Percentiles rank a stretch among this genome's conserved stretches.
Evolutionary conservation across 2,888 invertebrate species (phyloP).

Genomic region (Polydrusus tereticollis): DNA sequence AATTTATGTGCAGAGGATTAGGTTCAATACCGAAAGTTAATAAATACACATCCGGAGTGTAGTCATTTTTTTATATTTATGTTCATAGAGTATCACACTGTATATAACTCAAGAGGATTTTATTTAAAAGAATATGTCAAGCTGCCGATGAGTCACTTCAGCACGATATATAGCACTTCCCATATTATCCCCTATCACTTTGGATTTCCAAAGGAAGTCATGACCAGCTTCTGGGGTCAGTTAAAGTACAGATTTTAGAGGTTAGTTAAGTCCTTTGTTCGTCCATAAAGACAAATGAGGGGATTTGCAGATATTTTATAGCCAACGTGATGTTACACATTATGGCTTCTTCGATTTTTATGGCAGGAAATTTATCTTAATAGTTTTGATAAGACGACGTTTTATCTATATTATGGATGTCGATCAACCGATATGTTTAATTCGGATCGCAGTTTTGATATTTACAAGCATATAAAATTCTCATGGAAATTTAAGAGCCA

Average conservation of each 20-base stretch:
- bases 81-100: background rate
- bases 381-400: background rate
- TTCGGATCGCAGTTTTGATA: too few species aligned
- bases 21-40: too few species aligned
- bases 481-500: too few species aligned
- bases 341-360: conserved; percentile 40
- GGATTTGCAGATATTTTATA: conserved; percentile 65
- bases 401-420: background rate
- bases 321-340: conserved; percentile 53
- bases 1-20: too few species aligned
- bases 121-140: background rate
- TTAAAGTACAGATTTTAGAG: conserved; percentile 53
- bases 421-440: too few species aligned
- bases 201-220: conserved; percentile 57
- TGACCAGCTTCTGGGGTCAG: conserved; percentile 52
- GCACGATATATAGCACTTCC: conserved; percentile 50
- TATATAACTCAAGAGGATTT: background rate
- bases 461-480: too few species aligned
- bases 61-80: too few species aligned
- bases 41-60: too few species aligned
- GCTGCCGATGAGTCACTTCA: conserved; percentile 52
- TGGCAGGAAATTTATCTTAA: conserved; percentile 37
- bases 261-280: conserved; percentile 65
- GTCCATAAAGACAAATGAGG: conserved; percentile 66
- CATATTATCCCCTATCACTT: conserved; percentile 58